Evolutionary conservation across 2,113 vertebrate genomes (phyloP).

Genomic region (Gila orcuttii): DNA sequence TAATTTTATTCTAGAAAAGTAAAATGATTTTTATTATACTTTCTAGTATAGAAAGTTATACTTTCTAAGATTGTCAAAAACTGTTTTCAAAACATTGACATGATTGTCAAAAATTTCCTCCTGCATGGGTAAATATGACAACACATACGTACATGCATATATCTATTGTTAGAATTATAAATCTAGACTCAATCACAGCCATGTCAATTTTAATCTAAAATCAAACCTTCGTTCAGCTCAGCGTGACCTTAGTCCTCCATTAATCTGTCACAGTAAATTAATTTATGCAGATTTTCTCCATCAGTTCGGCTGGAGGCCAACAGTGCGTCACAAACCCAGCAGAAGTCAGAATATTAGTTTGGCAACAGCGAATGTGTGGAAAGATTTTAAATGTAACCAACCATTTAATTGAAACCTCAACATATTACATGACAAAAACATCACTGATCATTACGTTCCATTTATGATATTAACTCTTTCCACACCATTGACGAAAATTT

Average conservation of each 20-base stretch:
- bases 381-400: background rate
- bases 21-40: background rate
- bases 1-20: background rate
- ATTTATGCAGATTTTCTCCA: slow-evolving; percentile 39
- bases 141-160: background rate
- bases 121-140: background rate
- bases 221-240: slow-evolving; percentile 7
- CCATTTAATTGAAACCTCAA: background rate
- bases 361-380: background rate
- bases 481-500: no score
- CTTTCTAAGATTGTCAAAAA: background rate
- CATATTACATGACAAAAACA: background rate
- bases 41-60: no score
- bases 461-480: background rate
- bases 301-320: slow-evolving; percentile 38
- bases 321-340: slow-evolving; percentile 28
- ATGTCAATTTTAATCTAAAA: background rate
- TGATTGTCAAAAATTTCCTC: background rate
- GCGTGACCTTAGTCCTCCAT: slow-evolving; percentile 27
- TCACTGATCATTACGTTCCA: background rate
- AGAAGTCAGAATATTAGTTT: slow-evolving; percentile 41
- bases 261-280: slow-evolving; percentile 46
- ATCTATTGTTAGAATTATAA: slow-evolving; percentile 10
- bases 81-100: no score
- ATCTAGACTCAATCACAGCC: background rate